Base-by-base conservation (phyloP, 1,140 invertebrate genomes). In the Lethrus apterus region DNA sequence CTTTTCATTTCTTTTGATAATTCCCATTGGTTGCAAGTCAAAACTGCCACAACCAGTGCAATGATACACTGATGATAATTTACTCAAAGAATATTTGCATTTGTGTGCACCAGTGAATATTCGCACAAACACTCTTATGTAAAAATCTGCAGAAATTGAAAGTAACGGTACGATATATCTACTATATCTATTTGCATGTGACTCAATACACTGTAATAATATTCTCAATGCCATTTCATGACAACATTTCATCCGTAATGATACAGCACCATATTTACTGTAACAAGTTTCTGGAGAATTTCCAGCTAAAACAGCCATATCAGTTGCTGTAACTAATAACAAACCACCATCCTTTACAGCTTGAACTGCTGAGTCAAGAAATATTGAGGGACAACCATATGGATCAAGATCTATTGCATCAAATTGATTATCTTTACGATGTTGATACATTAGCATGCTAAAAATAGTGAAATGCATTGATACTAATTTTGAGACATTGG, bases 151-250 rank as follows among this genome's bases (percentile, higher is more conserved):
- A 45, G 93, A 96, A 35, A 99, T 63, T 15, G 88, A 93, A 1
- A 99, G 58, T 3, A 99, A 54, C 0, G 97, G 97, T 40, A 81
- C 77, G 54, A 97, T 97, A 60, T 94, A 96, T 32, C 90, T 77
- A 13, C 90, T 88, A 68, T 99, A 95, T 24, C 89, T 74, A 62
- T 87, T 93, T 1, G 96, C 96, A 62, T 93, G 86, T 0, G 80
- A 75, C 55, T 97, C 89, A 53, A 99, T 87, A 52, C 81, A 81
- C 60, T 93, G 87, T 14, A 99, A 70, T 15, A 98, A 70, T 60
- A 99, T 98, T 54, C 97, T 75, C 5, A 99, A 62, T 4, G 89
- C 93, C 77, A 97, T 86, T 79, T 99, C 97, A 74, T 99, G 96
- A 62, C 94, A 98, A 51, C 79, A 80, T 62, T 88, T 91, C 10